Conservation (phyloP, 2,113 vertebrate species). For the Grus americana region DNA sequence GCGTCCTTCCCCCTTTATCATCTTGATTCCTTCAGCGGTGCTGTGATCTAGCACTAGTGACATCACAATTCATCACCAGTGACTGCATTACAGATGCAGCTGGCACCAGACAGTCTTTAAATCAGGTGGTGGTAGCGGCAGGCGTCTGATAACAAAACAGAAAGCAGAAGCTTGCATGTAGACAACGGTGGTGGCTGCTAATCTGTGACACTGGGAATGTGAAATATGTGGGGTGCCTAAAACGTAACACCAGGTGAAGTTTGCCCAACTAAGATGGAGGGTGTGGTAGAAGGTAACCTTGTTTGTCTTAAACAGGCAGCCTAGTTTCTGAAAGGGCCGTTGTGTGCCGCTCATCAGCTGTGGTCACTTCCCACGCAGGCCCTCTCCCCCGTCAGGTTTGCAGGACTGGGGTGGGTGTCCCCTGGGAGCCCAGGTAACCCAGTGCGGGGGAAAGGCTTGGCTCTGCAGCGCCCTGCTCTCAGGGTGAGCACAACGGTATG, state of each 20-base stretch:
- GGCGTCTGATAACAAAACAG: neutral
- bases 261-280: neutral
- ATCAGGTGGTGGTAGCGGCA: neutral
- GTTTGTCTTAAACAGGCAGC: neutral
- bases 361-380: neutral
- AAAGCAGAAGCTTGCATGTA: neutral
- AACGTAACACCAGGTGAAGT: neutral
- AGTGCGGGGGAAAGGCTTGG: neutral
- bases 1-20: neutral
- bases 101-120: neutral
- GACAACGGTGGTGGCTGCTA: neutral
- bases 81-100: slow-evolving; percentile 3
- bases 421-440: neutral
- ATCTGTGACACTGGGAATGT: neutral
- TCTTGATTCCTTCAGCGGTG: neutral
- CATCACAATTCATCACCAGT: slow-evolving; percentile 7
- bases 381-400: neutral
- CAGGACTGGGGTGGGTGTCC: neutral
- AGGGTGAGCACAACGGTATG: neutral
- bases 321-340: neutral
- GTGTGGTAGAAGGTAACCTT: neutral
- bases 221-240: neutral
- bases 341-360: neutral
- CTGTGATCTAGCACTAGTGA: neutral
- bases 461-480: neutral